Evolutionary conservation across 2,888 invertebrate species (phyloP).

Genomic region (Leucoma salicis): DNA sequence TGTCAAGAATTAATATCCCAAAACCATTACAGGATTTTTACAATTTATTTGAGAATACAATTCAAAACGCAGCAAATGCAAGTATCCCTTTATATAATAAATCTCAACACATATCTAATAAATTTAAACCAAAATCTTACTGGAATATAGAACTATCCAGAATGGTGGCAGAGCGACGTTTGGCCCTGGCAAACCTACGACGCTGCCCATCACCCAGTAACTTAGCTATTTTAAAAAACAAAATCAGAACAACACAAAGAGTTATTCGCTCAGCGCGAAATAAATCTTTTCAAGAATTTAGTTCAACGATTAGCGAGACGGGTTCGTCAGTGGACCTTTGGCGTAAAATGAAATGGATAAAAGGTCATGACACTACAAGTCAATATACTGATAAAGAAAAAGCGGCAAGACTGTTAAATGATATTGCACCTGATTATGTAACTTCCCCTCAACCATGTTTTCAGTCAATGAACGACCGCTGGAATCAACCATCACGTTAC

Average conservation of each 20-base stretch:
- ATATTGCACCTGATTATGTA: neutral
- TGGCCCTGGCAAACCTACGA: too few relatives aligned
- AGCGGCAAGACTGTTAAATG: neutral
- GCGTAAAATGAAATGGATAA: neutral
- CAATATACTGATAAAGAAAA: neutral
- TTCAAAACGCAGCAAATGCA: too few relatives aligned
- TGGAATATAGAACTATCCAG: neutral
- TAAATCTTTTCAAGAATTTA: neutral
- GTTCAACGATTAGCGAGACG: neutral
- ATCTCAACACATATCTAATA: neutral
- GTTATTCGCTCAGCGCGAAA: neutral
- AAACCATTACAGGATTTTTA: too few relatives aligned
- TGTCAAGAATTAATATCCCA: too few relatives aligned
- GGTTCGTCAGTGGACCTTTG: neutral
- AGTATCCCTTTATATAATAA: neutral
- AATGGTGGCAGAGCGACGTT: too few relatives aligned
- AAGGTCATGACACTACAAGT: neutral
- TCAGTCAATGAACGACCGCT: neutral
- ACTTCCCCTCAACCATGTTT: neutral
- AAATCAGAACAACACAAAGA: neutral
- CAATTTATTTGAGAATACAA: too few relatives aligned
- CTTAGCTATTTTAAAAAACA: too few relatives aligned
- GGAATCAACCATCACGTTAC: neutral
- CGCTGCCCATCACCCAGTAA: too few relatives aligned
- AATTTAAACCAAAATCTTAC: conserved; percentile 2